Evolutionary conservation across 2,888 invertebrate genomes (phyloP).

Genomic region (Linnaemya tessellans): DNA sequence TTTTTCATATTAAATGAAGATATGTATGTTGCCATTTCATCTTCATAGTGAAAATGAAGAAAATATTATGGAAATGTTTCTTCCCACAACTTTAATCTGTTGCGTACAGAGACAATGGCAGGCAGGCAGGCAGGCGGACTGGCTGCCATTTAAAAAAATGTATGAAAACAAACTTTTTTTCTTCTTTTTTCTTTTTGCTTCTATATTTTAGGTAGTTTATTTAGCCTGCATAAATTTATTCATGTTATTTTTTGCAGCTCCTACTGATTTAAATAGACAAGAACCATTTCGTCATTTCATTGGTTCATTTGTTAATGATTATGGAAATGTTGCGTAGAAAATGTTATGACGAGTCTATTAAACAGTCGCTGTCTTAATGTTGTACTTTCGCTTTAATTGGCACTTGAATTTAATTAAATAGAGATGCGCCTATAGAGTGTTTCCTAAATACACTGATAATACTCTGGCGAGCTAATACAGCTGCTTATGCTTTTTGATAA

Average conservation of each 20-base stretch:
- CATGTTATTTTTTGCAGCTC: constrained; percentile 38
- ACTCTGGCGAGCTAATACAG: no score
- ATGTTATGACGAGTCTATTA: background rate
- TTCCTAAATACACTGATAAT: no score
- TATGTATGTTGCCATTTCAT: constrained; percentile 30
- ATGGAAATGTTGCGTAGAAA: background rate
- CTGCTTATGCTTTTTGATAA: no score
- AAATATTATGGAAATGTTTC: constrained; percentile 13
- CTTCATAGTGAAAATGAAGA: constrained; percentile 1
- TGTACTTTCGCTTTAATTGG: background rate
- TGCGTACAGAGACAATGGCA: background rate
- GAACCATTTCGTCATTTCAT: background rate
- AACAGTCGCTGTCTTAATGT: background rate
- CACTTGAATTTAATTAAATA: background rate
- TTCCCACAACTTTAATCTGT: background rate
- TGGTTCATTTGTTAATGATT: background rate
- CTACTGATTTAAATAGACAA: background rate
- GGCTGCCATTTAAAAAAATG: constrained; percentile 69
- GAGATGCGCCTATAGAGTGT: no score
- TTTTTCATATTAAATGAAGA: constrained; percentile 53
- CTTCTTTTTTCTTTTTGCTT: constrained; percentile 76
- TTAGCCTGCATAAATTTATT: constrained; percentile 48
- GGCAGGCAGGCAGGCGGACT: constrained; percentile 16
- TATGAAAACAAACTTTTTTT: constrained; percentile 76
- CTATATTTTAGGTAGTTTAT: constrained; percentile 41